These are phyloP conservation scores for Neocrepidodera transversa DNA, from an alignment of 2,888 invertebrate genomes.

Conservation along the genomic window DNA sequence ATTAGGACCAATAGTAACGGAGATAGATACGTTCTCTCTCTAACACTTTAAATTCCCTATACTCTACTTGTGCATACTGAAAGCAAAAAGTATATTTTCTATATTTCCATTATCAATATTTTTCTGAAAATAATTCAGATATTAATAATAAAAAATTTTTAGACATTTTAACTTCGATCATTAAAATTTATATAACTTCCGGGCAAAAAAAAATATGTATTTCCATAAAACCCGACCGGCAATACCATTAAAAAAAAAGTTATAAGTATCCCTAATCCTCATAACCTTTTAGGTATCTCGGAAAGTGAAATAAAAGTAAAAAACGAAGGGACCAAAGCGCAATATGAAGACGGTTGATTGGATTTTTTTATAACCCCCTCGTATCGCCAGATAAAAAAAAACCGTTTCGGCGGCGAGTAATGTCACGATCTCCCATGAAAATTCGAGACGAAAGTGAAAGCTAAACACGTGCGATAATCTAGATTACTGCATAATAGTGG, in stretches of 20 bases:
- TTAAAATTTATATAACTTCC: too few relatives aligned
- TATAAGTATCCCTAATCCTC: slow-evolving; percentile 5
- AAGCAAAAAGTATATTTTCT: too few relatives aligned
- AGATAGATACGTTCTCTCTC: too few relatives aligned
- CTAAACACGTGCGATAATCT: slow-evolving; percentile 36
- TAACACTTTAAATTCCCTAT: too few relatives aligned
- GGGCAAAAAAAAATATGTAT: too few relatives aligned
- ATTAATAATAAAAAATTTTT: too few relatives aligned
- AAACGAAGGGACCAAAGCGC: background rate
- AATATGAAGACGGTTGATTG: slow-evolving; percentile 17
- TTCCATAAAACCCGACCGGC: background rate
- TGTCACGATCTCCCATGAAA: slow-evolving; percentile 20
- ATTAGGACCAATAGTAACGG: too few relatives aligned
- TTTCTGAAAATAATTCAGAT: too few relatives aligned
- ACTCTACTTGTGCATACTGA: too few relatives aligned
- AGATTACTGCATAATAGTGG: slow-evolving; percentile 32
- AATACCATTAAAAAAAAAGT: background rate
- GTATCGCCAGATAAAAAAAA: slow-evolving; percentile 17
- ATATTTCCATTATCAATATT: too few relatives aligned
- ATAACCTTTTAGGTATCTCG: slow-evolving; percentile 3
- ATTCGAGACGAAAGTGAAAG: slow-evolving; percentile 35
- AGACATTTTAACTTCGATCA: too few relatives aligned
- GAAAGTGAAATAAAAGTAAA: slow-evolving; percentile 7
- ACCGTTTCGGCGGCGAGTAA: slow-evolving; percentile 13
- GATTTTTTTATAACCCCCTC: slow-evolving; percentile 22